Conservation (phyloP, 2,797 vertebrate species). For the Chaunax sp. region DNA sequence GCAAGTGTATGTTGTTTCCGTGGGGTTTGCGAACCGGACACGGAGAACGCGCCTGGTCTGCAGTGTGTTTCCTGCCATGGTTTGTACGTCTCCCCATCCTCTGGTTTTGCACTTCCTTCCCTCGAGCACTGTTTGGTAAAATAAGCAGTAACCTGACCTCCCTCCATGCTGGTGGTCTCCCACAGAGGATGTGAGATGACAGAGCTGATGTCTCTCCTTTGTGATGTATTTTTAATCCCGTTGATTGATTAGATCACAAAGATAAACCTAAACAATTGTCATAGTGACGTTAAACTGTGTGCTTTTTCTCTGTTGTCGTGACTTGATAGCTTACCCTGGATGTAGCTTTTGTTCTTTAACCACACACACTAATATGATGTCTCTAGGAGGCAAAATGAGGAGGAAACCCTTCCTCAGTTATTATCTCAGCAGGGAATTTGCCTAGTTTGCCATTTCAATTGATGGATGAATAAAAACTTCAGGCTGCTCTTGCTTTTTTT, state of each 20-base stretch:
- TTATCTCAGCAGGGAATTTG: conserved; percentile 67
- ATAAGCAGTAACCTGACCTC: conserved; percentile 76
- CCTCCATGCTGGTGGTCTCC: conserved; percentile 65
- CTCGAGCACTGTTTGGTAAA: conserved; percentile 62
- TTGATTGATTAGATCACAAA: conserved; percentile 57
- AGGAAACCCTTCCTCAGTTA: conserved; percentile 28
- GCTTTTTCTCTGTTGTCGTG: background rate
- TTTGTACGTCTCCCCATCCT: conserved; percentile 59
- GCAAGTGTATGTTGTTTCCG: conserved; percentile 71
- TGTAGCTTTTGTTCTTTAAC: conserved; percentile 6
- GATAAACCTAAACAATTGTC: conserved; percentile 35
- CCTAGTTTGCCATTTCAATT: conserved; percentile 65
- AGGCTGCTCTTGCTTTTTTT: conserved; percentile 36
- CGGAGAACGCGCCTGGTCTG: conserved; percentile 60
- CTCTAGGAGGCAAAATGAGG: too few relatives aligned
- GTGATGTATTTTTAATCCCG: conserved; percentile 69
- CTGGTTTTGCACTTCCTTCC: conserved; percentile 80
- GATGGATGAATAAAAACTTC: conserved; percentile 61
- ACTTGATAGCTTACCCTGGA: background rate
- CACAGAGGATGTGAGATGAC: conserved; percentile 74
- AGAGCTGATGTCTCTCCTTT: conserved; percentile 58
- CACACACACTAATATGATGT: background rate
- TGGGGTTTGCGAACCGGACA: conserved; percentile 59
- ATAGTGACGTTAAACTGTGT: conserved; percentile 13
- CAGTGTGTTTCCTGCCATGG: conserved; percentile 78